These are phyloP conservation scores for Fissipunctia ypsillon DNA, from an alignment of 2,888 invertebrate genomes.

Conservation along the genomic window DNA sequence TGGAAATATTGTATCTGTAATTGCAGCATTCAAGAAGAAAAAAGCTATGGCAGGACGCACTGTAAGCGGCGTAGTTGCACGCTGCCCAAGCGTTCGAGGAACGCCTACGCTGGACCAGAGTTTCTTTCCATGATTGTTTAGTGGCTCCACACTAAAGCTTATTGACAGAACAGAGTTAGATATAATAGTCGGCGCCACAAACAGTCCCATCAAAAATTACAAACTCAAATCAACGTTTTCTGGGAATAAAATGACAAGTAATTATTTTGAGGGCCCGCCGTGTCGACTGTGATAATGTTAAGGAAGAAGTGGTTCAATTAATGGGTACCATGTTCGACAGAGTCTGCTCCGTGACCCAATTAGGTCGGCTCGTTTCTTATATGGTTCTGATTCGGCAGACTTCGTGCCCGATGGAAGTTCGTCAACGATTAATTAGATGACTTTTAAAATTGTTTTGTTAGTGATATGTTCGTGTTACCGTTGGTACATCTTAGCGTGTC, in stretches of 20 bases:
- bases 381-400: constrained; percentile 75
- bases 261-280: constrained; percentile 80
- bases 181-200: constrained; percentile 64
- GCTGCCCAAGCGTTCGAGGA: no score
- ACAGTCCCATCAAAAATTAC: constrained; percentile 53
- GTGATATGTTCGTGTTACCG: neutral
- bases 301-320: constrained; percentile 85
- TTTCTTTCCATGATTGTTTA: neutral
- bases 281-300: constrained; percentile 78
- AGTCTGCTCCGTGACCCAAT: constrained; percentile 86
- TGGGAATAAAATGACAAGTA: constrained; percentile 78
- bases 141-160: neutral
- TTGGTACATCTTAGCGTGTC: neutral
- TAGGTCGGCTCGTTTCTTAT: constrained; percentile 81
- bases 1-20: neutral
- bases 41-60: neutral
- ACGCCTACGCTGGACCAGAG: neutral
- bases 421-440: constrained; percentile 65
- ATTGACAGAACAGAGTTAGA: constrained; percentile 1
- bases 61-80: neutral
- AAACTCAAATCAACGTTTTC: constrained; percentile 76
- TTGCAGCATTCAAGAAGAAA: neutral
- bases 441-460: constrained; percentile 35
- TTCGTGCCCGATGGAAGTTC: constrained; percentile 65
- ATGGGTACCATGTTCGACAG: constrained; percentile 84